Conservation (phyloP, 2,113 vertebrate genomes). For the Morone saxatilis region DNA sequence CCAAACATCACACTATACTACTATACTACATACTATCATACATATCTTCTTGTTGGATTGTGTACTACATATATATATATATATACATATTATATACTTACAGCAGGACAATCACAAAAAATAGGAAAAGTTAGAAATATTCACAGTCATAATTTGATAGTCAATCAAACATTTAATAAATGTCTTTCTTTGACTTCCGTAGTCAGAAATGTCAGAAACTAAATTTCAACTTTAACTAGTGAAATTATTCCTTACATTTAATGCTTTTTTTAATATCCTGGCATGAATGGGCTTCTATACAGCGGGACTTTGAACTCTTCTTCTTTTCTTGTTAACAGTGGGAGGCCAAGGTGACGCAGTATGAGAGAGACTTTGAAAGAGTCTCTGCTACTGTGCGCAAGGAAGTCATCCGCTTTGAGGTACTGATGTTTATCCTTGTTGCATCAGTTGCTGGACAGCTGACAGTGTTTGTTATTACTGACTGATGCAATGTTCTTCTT, state of each 20-base stretch:
- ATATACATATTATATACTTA: no score
- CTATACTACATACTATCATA: no score
- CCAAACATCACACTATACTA: no score
- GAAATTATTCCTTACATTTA: background rate
- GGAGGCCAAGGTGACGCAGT: conserved; percentile 95
- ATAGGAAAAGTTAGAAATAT: no score
- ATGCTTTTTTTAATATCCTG: background rate
- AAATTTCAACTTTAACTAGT: no score
- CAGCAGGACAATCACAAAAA: no score
- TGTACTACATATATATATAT: no score
- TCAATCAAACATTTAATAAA: no score
- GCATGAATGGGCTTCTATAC: background rate
- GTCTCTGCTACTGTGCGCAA: conserved; percentile 94
- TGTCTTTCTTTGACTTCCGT: no score
- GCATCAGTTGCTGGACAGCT: background rate
- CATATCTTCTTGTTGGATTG: no score
- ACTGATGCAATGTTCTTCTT: background rate
- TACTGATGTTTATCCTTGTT: conserved; percentile 46
- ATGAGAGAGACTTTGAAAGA: conserved; percentile 95
- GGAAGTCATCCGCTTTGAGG: conserved; percentile 96
- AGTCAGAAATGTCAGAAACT: no score
- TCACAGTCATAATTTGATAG: no score
- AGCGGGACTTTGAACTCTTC: background rate
- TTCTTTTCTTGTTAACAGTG: conserved; percentile 82
- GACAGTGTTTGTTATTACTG: background rate